Evolutionary conservation across 2,888 invertebrate genomes (phyloP), one percentile per base, ranked within the genome.

Genomic region (Alloplasta piceator): DNA sequence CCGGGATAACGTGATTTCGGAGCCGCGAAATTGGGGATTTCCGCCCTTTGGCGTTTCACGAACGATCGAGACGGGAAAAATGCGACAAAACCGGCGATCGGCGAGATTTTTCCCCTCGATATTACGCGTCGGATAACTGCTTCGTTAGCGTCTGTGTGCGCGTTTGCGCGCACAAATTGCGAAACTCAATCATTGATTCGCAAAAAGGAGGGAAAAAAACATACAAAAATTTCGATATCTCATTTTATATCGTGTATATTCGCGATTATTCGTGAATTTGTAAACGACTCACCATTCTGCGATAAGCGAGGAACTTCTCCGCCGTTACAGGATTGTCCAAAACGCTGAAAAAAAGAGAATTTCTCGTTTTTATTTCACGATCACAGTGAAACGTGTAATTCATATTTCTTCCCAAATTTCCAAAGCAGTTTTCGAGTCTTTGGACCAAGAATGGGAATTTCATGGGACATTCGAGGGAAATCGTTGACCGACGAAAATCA

Each of bases 81-180:
- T 63, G 26, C 63, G 36, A 46, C 63, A 48, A 48, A 63, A 46
- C 46, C 16, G 46, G 14, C 64, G 38, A 52, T 52, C 14, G 39
- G 12, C 50, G 52, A 66, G 66, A 66, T 66, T 66, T 61, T 5
- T 9, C 39, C 52, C 26, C 58, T 36, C 36, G 67, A 67, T 67
- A 55, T 41, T 43, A 43, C 16, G 16, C 56, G 41, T 38, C 43
- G 56, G 14, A 26, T 26, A 48, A 46, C 64, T 58, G 9, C 58
- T 70, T 74, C 74, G 74, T 67, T 74, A 74, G 50, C 50, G 14
- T 60, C n/a, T 39, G 9, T 14, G 10, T 26, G 9, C 9, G n/a
- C 41, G 9, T 14, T 4, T 26, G 9, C 9, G n/a, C 41, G 10
- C 0, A 26, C 41, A 60, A 48, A 74, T 74, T 66, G 26, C 26